A percentile compares a stretch with the other conserved stretches of the same genome.
Evolutionary conservation across 2,113 vertebrate species (phyloP).

Genomic region (Megaleporinus macrocephalus): DNA sequence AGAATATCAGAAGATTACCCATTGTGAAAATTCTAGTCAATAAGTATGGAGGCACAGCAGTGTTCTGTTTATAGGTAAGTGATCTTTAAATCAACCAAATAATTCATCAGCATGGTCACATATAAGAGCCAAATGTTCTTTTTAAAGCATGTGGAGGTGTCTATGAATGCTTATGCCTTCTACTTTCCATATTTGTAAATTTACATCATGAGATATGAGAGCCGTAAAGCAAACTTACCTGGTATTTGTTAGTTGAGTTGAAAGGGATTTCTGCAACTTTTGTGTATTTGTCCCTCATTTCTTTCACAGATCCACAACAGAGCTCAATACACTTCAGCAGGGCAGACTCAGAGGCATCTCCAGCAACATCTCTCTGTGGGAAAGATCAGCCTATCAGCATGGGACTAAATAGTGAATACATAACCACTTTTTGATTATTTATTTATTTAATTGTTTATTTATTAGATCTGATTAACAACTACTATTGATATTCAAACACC

Average conservation of each 20-base stretch:
- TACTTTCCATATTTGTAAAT: too few species aligned
- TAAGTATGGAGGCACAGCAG: too few species aligned
- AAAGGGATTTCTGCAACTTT: constrained; percentile 58
- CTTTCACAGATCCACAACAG: constrained; percentile 60
- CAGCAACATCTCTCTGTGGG: constrained; percentile 58
- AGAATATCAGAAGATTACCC: too few species aligned
- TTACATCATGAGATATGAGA: too few species aligned
- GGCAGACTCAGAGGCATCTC: constrained; percentile 59
- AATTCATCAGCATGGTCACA: too few species aligned
- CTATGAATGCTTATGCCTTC: too few species aligned
- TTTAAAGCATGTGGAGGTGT: neutral
- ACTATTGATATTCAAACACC: neutral
- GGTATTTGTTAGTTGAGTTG: constrained; percentile 61
- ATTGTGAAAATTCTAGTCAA: too few species aligned
- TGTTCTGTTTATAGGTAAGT: too few species aligned
- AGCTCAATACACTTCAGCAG: constrained; percentile 60
- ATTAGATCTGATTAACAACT: neutral
- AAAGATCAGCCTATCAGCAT: neutral
- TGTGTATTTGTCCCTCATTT: constrained; percentile 52
- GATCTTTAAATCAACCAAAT: too few species aligned
- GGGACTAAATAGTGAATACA: neutral
- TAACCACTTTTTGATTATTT: neutral
- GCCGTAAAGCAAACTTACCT: constrained; percentile 50
- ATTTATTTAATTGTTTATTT: neutral
- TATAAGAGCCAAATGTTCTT: neutral